Evolutionary conservation across 2,113 vertebrate species (phyloP).

Genomic region (Hippolais icterina): DNA sequence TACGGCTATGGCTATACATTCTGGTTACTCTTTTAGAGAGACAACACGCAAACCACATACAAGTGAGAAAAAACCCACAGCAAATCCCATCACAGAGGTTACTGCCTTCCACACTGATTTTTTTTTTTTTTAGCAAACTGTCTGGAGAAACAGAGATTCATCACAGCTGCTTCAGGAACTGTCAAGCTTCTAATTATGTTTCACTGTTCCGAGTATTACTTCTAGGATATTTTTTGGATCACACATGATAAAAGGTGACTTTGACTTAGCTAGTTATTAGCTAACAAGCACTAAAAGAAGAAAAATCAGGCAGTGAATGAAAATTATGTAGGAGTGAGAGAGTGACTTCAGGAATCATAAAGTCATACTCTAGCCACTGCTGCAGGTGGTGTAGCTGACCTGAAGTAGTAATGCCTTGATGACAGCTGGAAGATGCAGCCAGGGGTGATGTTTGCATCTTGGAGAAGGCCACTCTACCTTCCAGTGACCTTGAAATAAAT

Average conservation of each 20-base stretch:
- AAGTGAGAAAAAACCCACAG: not conserved
- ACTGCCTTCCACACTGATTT: not conserved
- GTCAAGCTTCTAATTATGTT: not conserved
- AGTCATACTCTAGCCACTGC: not conserved
- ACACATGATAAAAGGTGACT: not conserved
- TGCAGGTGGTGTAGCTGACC: not conserved
- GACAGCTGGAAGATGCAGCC: not conserved
- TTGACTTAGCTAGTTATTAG: not conserved
- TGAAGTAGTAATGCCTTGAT: not conserved
- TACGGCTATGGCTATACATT: not conserved
- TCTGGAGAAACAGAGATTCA: not conserved
- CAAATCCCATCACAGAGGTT: not conserved
- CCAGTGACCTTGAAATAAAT: not conserved
- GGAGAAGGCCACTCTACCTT: not conserved
- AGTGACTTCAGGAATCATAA: not conserved
- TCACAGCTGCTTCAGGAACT: not conserved
- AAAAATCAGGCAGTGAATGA: not conserved
- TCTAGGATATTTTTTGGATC: not conserved
- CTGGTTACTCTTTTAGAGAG: not conserved
- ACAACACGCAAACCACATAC: not conserved
- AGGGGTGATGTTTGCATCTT: not conserved
- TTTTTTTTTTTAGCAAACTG: not conserved
- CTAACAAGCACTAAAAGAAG: not conserved
- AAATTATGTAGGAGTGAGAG: not conserved
- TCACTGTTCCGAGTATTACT: not conserved